Evolutionary conservation across 2,113 vertebrate genomes (phyloP), one percentile per base, ranked within the genome.

Genomic region (Hiodon alosoides): DNA sequence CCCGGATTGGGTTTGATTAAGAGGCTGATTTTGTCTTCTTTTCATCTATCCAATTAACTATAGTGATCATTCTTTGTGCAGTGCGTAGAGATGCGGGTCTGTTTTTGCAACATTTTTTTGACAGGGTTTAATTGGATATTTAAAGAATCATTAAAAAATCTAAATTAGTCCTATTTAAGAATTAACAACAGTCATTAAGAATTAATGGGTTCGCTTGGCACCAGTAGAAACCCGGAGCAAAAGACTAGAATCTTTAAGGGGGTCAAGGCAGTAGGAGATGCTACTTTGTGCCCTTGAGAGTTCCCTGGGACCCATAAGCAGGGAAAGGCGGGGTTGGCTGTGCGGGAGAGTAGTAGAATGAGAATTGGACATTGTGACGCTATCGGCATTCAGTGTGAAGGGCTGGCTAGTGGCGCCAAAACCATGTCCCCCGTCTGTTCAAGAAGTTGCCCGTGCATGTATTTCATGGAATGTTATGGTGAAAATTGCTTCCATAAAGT

Each of bases 111-210:
- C 76, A 78, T 67, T 75, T 75, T 73, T 77, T 77, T 78, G 76
- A 78, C 76, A 73, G 76, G 76, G 76, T 94, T 94, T 95, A 95
- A 96, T 96, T 95, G 92, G 93, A 93, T 93, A 93, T 88, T 94
- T 93, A 93, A 91, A 90, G 93, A 91, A 93, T 94, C 92, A 94
- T 94, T 93, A 93, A 94, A 95, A 95, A 91, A 95, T 94, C 92
- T 93, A 95, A 96, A 95, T 96, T 93, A 95, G 93, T 91, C 90
- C 92, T 94, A 93, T 93, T 93, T 92, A 92, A 93, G 94, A 94
- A 94, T 94, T 93, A 90, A 94, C 90, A 91, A 91, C 91, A 89
- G 90, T 91, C 93, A 94, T 93, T 95, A 95, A 96, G 93, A 95
- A 93, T 94, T 95, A 97, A 94, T 92, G 93, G 92, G 89, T 90